Percentiles rank a stretch among this genome's conserved stretches.
Evolutionary conservation across 2,888 invertebrate genomes (phyloP).

Genomic region (Spatulosminthurus flaviceps): DNA sequence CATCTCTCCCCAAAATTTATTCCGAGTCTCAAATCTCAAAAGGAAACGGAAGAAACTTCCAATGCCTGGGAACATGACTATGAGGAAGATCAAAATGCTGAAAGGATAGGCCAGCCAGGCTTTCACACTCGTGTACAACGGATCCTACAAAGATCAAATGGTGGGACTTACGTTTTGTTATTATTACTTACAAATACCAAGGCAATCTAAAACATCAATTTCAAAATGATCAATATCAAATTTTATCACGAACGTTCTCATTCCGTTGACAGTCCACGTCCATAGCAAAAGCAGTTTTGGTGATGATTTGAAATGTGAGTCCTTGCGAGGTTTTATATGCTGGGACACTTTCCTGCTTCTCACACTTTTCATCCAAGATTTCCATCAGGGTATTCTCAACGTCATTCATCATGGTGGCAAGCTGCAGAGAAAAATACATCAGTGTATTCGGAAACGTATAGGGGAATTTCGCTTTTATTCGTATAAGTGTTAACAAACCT

Average conservation of each 20-base stretch:
- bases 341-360: constrained; percentile 55
- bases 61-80: constrained; percentile 63
- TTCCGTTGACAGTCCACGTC: constrained; percentile 63
- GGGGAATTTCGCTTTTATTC: neutral
- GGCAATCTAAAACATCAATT: too few relatives aligned
- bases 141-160: too few relatives aligned
- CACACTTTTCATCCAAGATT: constrained; percentile 61
- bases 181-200: too few relatives aligned
- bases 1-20: constrained; percentile 60
- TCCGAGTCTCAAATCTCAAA: constrained; percentile 58
- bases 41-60: constrained; percentile 60
- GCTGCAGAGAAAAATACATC: too few relatives aligned
- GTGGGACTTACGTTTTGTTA: too few relatives aligned
- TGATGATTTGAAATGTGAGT: constrained; percentile 62
- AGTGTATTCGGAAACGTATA: too few relatives aligned
- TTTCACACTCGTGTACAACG: constrained; percentile 60
- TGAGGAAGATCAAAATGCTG: constrained; percentile 60
- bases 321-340: constrained; percentile 61
- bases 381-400: constrained; percentile 61
- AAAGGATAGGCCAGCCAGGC: constrained; percentile 63
- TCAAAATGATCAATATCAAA: too few relatives aligned
- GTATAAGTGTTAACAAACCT: constrained; percentile 48
- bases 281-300: constrained; percentile 63
- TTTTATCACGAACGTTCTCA: constrained; percentile 62
- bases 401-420: constrained; percentile 62